phyloP scores from a whole-genome alignment of 2,888 invertebrate genomes.

The Empis stercorea region DNA sequence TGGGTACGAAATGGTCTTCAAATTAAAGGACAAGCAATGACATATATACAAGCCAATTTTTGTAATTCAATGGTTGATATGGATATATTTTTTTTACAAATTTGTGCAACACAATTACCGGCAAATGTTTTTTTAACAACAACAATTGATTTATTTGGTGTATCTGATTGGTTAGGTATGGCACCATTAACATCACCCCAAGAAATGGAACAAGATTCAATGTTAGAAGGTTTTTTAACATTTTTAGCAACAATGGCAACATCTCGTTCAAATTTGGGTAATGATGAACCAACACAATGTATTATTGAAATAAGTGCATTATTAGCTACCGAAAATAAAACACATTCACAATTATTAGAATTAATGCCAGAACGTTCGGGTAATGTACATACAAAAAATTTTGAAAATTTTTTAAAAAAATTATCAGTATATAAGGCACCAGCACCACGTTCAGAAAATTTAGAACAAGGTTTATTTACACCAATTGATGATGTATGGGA shows the following conservation, averaged over 20 bases:
- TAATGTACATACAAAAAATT: slow-evolving; percentile 78
- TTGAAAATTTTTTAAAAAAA: slow-evolving; percentile 72
- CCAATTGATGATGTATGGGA: slow-evolving; percentile 84
- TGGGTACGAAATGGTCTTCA: slow-evolving; percentile 97
- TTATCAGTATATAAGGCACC: slow-evolving; percentile 80
- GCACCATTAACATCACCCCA: slow-evolving; percentile 53
- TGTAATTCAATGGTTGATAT: slow-evolving; percentile 98
- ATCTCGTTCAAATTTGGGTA: slow-evolving; percentile 67
- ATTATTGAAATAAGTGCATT: slow-evolving; percentile 86
- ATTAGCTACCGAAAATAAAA: slow-evolving; percentile 86
- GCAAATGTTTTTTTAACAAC: slow-evolving; percentile 75
- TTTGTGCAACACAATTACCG: slow-evolving; percentile 79
- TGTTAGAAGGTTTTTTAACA: slow-evolving; percentile 86
- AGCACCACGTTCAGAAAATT: slow-evolving; percentile 51
- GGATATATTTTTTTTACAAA: slow-evolving; percentile 88
- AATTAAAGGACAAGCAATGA: slow-evolving; percentile 98
- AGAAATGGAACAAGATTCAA: slow-evolving; percentile 75
- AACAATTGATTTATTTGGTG: slow-evolving; percentile 83
- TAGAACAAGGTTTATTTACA: slow-evolving; percentile 84
- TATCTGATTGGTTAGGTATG: slow-evolving; percentile 74
- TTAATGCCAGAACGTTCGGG: slow-evolving; percentile 92
- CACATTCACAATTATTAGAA: slow-evolving; percentile 90
- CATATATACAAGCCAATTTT: slow-evolving; percentile 96
- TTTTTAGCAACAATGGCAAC: slow-evolving; percentile 82
- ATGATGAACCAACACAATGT: slow-evolving; percentile 52